Conservation (phyloP, 1,140 invertebrate genomes). For the Latrodectus geometricus region DNA sequence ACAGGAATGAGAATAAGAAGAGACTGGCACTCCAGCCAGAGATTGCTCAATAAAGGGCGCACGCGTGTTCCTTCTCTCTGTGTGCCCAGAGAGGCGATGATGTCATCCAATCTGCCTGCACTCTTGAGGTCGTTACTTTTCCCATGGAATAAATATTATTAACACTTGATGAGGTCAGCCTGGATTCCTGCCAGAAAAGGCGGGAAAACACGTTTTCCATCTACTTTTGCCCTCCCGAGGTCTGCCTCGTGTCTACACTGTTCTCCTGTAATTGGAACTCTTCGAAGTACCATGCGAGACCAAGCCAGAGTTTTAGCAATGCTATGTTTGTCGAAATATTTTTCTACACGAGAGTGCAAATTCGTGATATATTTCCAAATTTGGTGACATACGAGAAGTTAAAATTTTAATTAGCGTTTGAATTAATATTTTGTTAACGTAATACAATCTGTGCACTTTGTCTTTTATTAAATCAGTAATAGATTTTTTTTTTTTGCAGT, state of each 20-base stretch:
- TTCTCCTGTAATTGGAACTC: no score
- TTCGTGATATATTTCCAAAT: no score
- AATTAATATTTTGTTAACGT: no score
- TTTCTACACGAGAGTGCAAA: no score
- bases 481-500: no score
- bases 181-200: constrained; percentile 6
- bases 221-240: not conserved
- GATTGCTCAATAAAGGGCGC: constrained; percentile 6
- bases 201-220: not conserved
- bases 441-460: no score
- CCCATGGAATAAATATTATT: constrained; percentile 20
- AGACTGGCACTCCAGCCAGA: not conserved
- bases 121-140: constrained; percentile 8
- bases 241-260: not conserved
- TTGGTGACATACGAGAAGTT: no score
- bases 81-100: not conserved
- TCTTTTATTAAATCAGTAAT: no score
- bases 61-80: not conserved
- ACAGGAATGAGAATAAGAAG: not conserved
- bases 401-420: no score
- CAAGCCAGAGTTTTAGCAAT: no score
- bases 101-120: constrained; percentile 10
- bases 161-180: constrained; percentile 12
- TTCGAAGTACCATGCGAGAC: no score
- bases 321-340: no score